Base-by-base conservation (phyloP, 2,888 invertebrate genomes). In the Macrosiphum euphorbiae region DNA sequence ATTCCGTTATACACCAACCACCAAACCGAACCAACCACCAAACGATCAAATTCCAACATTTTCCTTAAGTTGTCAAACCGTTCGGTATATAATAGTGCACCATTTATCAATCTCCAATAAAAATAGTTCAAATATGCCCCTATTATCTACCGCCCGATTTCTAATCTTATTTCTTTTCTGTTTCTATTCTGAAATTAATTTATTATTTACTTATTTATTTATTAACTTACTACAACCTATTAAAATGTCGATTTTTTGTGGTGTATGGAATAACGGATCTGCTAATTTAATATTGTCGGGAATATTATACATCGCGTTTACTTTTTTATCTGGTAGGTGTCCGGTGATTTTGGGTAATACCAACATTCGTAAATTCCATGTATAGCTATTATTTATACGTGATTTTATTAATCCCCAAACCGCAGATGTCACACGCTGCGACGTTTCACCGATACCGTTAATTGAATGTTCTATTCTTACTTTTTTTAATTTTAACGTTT, bases 271-370 rank as follows among this genome's bases (percentile, higher is more conserved):
- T 47, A 26, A 58, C n/a, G 67, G 90, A 47, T 90, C 90, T 13
- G 90, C 90, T 47, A 90, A 67, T 28, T 41, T 26, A 44, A 67
- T 90, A 47, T 61, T 20, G 10, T 90, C 11, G 3, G 90, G 90
- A 67, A 67, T 90, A 28, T 44, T 13, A 47, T 61, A 58, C 11
- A 47, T 67, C 28, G 13, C 26, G 1, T 67, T 67, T 24, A 44
- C 44, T 2, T 44, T 61, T 5, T 67, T 24, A n/a, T 58, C 26
- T 28, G 67, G 90, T 67, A 67, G 8, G 20, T 35, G 20, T n/a
- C 47, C 47, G 2, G 88, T 58, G 13, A 88, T 88, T 85, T 85
- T 88, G 8, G 58, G 90, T n/a, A 90, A 50, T 3, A 90, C 90
- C 11, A 90, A 7, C 47, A 44, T 47, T 78, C 50, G 61, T 28